Percentiles rank a stretch among this genome's conserved stretches.
These are phyloP conservation scores for Zaprionus nigranus DNA, from an alignment of 1,140 invertebrate genomes.

Conservation along the genomic window DNA sequence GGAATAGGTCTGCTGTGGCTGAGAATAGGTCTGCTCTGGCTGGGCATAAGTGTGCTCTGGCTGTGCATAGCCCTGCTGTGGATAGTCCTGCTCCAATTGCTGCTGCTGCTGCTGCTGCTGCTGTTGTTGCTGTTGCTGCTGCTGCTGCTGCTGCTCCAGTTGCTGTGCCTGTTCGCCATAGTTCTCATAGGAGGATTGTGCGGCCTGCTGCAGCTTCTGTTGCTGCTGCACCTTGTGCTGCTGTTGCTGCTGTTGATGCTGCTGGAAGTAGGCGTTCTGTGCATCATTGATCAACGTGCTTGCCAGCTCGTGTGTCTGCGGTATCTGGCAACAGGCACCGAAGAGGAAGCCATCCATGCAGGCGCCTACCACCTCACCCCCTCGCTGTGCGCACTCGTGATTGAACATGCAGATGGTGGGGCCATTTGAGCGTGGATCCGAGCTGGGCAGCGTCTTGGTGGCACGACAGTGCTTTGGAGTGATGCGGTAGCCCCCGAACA, in stretches of 20 bases:
- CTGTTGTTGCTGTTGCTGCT: constrained; percentile 40
- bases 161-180: constrained; percentile 54
- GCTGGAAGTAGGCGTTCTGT: constrained; percentile 79
- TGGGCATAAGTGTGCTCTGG: constrained; percentile 35
- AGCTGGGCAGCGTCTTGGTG: constrained; percentile 85
- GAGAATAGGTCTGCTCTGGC: constrained; percentile 26
- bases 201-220: constrained; percentile 48
- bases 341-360: constrained; percentile 95
- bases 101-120: constrained; percentile 37
- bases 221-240: constrained; percentile 46
- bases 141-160: constrained; percentile 59
- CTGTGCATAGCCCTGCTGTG: constrained; percentile 34
- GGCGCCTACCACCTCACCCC: constrained; percentile 93
- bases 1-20: constrained; percentile 34
- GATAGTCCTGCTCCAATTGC: constrained; percentile 61
- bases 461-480: constrained; percentile 90
- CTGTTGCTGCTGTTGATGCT: constrained; percentile 70
- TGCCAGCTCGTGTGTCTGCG: constrained; percentile 79
- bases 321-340: constrained; percentile 93
- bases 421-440: constrained; percentile 86
- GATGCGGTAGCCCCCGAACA: constrained; percentile 94
- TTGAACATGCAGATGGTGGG: constrained; percentile 97
- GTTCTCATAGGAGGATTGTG: constrained; percentile 57
- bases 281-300: constrained; percentile 81
- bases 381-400: constrained; percentile 92